A percentile compares a stretch with the other conserved stretches of the same genome.
Conservation (phyloP, 2,113 vertebrate species). For the Desmodus rotundus region DNA sequence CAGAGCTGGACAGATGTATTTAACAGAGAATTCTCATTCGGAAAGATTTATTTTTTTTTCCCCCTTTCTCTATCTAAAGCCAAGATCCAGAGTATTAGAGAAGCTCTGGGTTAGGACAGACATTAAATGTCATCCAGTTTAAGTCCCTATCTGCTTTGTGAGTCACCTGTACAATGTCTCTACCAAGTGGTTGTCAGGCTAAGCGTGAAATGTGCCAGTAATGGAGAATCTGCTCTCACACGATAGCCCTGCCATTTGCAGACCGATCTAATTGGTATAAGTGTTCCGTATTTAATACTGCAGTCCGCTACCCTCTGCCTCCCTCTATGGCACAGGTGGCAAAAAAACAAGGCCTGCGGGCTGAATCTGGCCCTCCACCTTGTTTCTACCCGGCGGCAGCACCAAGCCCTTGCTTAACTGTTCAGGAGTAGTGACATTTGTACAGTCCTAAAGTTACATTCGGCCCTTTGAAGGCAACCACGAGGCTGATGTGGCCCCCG, state of each 20-base stretch:
- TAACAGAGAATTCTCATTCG: slow-evolving; percentile 4
- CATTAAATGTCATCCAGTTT: background rate
- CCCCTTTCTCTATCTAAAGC: background rate
- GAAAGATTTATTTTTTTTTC: background rate
- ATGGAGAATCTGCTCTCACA: background rate
- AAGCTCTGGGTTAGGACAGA: slow-evolving; percentile 28
- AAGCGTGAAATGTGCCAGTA: slow-evolving; percentile 41
- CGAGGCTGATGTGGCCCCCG: too few relatives aligned
- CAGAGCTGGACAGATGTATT: background rate
- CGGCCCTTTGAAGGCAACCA: too few relatives aligned
- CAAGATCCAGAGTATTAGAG: background rate
- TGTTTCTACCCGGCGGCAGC: too few relatives aligned
- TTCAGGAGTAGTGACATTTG: too few relatives aligned
- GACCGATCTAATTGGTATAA: background rate
- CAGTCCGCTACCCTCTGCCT: background rate
- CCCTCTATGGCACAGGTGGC: too few relatives aligned
- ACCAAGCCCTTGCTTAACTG: too few relatives aligned
- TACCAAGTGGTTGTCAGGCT: background rate
- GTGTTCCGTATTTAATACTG: slow-evolving; percentile 31
- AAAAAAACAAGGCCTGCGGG: too few relatives aligned
- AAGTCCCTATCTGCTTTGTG: slow-evolving; percentile 7
- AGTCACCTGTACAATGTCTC: slow-evolving; percentile 17
- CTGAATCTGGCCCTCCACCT: too few relatives aligned
- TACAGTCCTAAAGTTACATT: too few relatives aligned
- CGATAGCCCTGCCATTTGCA: slow-evolving; percentile 12